Base-by-base conservation (phyloP, 2,888 invertebrate genomes). In the Anticlea derivata region DNA sequence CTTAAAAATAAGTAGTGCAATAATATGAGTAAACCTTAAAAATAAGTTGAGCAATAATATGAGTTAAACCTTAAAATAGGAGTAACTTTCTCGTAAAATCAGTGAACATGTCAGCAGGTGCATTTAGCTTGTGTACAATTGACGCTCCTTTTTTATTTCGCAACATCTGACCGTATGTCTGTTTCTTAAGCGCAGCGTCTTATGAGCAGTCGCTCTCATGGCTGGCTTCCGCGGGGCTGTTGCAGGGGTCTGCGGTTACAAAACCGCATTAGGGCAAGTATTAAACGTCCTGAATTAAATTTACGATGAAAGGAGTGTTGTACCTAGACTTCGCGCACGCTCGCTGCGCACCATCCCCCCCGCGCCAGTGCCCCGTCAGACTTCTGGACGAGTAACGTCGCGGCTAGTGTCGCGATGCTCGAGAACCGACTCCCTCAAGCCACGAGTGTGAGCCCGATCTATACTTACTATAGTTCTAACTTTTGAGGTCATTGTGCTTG, bases 331-430 rank as follows among this genome's bases (percentile, higher is more conserved):
- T 22, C 33, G 50, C 50, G 50, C 45, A 45, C 7, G 7, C 3
- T 11, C 13, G 20, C 39, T 12, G 50, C 50, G 50, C 50, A 50
- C 40, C 22, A 20, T 12, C 24, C 33, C 12, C 39, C 39, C 29
- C 44, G 7, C 4, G 26, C 44, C 37, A 7, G 7, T 20, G n/a
- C 3, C 33, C n/a, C 7, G 8, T 26, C 22, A 23, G 13, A 29
- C 17, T 17, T 17, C 17, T 17, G 13, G 8, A 4, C 10, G 34
- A 17, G 27, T 7, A 13, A 29, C 27, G 12, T 6, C 44, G 27
- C 39, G 44, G 13, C 8, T 12, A 34, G 31, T 27, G n/a, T 7
- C 34, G 48, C 34, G 39, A 22, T 12, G 5, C 20, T 2, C 17
- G 29, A 29, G 29, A 12, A 2, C 7, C n/a, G 8, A 7, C 5